Conservation (phyloP, 2,797 vertebrate genomes). For the Aeoliscus strigatus region DNA sequence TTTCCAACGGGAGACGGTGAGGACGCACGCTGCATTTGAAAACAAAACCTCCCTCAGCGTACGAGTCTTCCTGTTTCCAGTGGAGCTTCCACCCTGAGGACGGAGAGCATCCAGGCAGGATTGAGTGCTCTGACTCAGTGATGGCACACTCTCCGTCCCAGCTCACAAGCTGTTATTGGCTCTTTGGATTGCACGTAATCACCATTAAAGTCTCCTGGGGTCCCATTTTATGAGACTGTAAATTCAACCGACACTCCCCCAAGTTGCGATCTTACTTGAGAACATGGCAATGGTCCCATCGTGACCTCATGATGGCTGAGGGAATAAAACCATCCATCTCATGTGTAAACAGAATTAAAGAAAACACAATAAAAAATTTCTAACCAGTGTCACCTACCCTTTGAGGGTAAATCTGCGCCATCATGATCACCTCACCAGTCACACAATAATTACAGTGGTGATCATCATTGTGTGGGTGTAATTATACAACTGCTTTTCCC, state of each 20-base stretch:
- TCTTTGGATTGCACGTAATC: conserved; percentile 42
- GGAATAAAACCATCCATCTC: background rate
- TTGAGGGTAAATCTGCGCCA: no score
- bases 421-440: no score
- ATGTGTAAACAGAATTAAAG: conserved; percentile 5
- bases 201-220: conserved; percentile 40
- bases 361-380: no score
- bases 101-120: conserved; percentile 11
- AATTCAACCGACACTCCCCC: conserved; percentile 43
- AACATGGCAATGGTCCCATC: conserved; percentile 16
- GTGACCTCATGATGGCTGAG: conserved; percentile 22
- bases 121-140: conserved; percentile 24
- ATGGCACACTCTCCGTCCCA: conserved; percentile 21
- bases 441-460: no score
- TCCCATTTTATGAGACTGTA: conserved; percentile 42
- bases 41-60: background rate
- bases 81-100: conserved; percentile 13
- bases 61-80: conserved; percentile 14
- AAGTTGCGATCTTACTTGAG: conserved; percentile 16
- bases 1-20: conserved; percentile 15
- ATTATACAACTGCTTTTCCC: no score
- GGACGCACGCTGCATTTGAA: no score
- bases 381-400: no score
- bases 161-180: conserved; percentile 44
- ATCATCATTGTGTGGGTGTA: no score